Evolutionary conservation across 1,140 invertebrate genomes (phyloP).

Genomic region (Papilio dardanus): DNA sequence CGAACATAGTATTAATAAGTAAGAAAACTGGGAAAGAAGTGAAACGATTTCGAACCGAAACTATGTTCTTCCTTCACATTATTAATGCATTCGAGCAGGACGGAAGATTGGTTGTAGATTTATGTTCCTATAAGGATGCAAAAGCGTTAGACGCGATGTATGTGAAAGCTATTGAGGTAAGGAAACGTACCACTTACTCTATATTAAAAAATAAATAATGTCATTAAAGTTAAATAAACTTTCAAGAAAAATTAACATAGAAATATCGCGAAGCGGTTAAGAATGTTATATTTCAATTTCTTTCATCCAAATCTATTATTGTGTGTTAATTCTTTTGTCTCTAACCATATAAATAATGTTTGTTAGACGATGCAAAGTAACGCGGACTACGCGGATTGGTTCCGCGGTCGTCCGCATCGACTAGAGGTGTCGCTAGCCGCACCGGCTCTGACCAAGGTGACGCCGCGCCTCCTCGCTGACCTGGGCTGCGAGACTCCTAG

Average conservation of each 20-base stretch:
- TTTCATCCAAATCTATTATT: too few relatives aligned
- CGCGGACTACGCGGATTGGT: conserved; percentile 90
- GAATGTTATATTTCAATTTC: too few relatives aligned
- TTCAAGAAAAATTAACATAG: too few relatives aligned
- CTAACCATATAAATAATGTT: too few relatives aligned
- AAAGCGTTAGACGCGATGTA: conserved; percentile 94
- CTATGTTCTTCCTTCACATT: conserved; percentile 94
- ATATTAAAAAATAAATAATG: too few relatives aligned
- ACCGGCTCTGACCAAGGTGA: conserved; percentile 80
- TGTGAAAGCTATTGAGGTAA: conserved; percentile 89
- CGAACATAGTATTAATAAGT: conserved; percentile 88
- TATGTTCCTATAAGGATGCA: conserved; percentile 92
- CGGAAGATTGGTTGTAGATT: conserved; percentile 89
- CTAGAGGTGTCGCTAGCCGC: conserved; percentile 87
- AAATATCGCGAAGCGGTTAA: too few relatives aligned
- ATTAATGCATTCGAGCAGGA: conserved; percentile 93
- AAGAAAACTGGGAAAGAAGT: conserved; percentile 84
- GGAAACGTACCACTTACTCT: background rate
- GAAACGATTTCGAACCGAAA: conserved; percentile 86
- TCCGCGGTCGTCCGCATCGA: conserved; percentile 88
- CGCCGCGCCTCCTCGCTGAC: conserved; percentile 84
- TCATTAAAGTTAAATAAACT: too few relatives aligned
- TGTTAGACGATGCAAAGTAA: conserved; percentile 88
- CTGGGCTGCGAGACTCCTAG: conserved; percentile 93
- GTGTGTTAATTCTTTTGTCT: too few relatives aligned